Evolutionary conservation across 2,113 vertebrate species (phyloP).

Genomic region (Burhinus oedicnemus): DNA sequence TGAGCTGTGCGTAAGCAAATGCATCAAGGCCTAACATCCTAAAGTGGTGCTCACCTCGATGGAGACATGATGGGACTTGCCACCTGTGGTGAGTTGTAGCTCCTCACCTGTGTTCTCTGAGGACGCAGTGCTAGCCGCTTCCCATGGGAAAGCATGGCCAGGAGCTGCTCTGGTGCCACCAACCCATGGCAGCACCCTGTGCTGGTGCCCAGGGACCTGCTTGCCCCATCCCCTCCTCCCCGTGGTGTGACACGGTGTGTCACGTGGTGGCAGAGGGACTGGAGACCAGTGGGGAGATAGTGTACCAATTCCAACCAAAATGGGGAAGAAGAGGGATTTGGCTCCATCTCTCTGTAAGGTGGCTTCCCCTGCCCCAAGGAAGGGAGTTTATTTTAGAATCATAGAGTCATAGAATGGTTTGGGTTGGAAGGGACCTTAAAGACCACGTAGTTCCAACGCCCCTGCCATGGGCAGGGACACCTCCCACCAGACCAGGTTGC

Average conservation of each 20-base stretch:
- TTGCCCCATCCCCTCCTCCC: not conserved
- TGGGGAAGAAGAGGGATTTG: not conserved
- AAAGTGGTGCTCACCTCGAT: not conserved
- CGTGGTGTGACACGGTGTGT: rapidly evolving
- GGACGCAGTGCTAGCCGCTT: rapidly evolving
- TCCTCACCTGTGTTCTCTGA: not conserved
- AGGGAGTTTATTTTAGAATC: not conserved
- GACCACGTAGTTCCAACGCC: no score
- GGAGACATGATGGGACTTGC: not conserved
- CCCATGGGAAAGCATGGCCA: not conserved
- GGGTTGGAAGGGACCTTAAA: no score
- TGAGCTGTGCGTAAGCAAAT: not conserved
- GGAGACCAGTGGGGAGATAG: rapidly evolving
- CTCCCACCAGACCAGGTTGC: no score
- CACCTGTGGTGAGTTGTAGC: not conserved
- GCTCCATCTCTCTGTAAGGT: not conserved
- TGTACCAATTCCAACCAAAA: not conserved
- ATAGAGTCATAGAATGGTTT: no score
- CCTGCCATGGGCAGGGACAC: no score
- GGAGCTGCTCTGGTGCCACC: not conserved
- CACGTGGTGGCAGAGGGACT: rapidly evolving
- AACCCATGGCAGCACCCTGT: no score
- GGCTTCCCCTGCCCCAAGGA: not conserved
- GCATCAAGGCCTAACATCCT: not conserved
- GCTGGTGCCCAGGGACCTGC: rapidly evolving